Evolutionary conservation across 2,113 vertebrate species (phyloP).

Genomic region (Fulica atra): DNA sequence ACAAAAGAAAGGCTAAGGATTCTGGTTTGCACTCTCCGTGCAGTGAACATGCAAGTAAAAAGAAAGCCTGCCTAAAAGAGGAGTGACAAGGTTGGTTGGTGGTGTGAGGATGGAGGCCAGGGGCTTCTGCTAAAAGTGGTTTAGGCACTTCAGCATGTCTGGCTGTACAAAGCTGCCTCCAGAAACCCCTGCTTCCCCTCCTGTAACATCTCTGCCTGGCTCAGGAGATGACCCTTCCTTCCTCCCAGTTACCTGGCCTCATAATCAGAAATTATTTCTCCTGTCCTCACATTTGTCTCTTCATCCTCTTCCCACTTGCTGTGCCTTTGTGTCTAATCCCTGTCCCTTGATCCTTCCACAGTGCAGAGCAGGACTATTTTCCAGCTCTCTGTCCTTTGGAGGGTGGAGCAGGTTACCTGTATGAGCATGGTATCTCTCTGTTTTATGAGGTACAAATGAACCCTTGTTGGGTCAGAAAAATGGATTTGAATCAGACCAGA

Average conservation of each 20-base stretch:
- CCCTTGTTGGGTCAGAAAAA: neutral
- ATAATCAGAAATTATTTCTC: neutral
- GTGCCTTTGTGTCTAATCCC: neutral
- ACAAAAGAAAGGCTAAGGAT: neutral
- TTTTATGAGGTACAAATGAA: neutral
- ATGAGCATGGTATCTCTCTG: neutral
- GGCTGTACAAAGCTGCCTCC: neutral
- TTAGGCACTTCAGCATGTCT: neutral
- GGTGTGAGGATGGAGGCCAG: neutral
- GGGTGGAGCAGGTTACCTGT: neutral
- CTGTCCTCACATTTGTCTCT: neutral
- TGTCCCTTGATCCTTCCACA: neutral
- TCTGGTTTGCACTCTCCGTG: neutral
- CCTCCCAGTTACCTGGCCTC: neutral
- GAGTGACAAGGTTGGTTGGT: neutral
- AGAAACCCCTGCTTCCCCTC: neutral
- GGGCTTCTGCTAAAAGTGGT: neutral
- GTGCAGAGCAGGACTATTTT: neutral
- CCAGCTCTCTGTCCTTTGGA: neutral
- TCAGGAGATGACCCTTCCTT: neutral
- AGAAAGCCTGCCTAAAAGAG: neutral
- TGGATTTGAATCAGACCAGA: neutral
- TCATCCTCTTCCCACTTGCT: neutral
- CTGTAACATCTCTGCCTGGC: neutral
- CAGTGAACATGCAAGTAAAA: neutral